These are phyloP conservation scores for Xyrichtys novacula DNA, from an alignment of 2,797 vertebrate species.

Conservation along the genomic window DNA sequence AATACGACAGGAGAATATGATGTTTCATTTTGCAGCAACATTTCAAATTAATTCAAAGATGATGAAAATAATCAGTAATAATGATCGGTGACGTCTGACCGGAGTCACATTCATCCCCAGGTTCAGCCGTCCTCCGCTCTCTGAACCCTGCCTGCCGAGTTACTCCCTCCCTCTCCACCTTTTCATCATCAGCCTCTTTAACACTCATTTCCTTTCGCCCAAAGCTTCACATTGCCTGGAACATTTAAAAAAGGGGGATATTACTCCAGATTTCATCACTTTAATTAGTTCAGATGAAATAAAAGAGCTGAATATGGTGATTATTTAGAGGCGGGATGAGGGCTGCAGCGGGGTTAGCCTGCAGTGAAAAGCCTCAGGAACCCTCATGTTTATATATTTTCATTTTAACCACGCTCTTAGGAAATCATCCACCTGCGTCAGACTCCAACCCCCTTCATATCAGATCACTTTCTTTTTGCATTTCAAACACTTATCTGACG, in stretches of 20 bases:
- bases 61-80: no score
- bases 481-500: background rate
- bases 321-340: constrained; percentile 37
- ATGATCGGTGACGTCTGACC: background rate
- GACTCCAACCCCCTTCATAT: constrained; percentile 8
- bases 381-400: constrained; percentile 27
- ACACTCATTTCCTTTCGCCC: constrained; percentile 50
- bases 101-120: background rate
- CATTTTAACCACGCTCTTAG: background rate
- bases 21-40: no score
- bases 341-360: constrained; percentile 34
- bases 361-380: constrained; percentile 54
- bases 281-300: constrained; percentile 68
- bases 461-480: background rate
- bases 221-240: constrained; percentile 51
- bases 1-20: no score
- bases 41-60: no score
- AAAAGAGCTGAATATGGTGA: constrained; percentile 61
- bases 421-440: constrained; percentile 12
- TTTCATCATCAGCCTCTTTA: constrained; percentile 62
- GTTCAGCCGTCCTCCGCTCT: background rate
- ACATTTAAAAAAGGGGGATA: constrained; percentile 38
- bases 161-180: constrained; percentile 48
- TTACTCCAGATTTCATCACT: constrained; percentile 77
- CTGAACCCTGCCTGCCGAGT: constrained; percentile 33